Evolutionary conservation across 30 jellyfish, hydroid and myxozoan genomes (phyloP), one percentile per base, ranked within the genome.

Genomic region (Aurelia aurita): DNA sequence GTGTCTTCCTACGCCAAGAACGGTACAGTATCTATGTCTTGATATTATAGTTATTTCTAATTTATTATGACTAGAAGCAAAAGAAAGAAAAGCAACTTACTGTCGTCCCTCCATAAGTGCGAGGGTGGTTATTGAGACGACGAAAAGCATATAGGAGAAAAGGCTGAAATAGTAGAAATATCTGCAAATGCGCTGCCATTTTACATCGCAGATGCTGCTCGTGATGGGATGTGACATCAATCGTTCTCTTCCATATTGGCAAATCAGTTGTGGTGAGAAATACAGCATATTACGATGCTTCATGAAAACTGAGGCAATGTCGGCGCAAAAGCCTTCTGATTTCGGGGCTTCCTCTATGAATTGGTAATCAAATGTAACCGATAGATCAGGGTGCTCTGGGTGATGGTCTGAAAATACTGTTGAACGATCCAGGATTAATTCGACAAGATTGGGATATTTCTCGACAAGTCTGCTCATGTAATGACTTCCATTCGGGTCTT

Each of bases 371-470:
- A 35, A 78, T 45, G 79, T 78, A 11, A 78, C 79, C 4, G 79
- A 43, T 12, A 78, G 65, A 27, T 78, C 89, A 7, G 69, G 89
- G 74, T 78, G 89, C 6, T 78, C 89, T 23, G 89, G 80, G 39
- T 46, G 89, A 32, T 78, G 89, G 39, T 78, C 80, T 15, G 89
- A 78, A 79, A 78, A 78, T 18, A 45, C 27, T 3, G 80, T 65
- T 3, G 80, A 78, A 14, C 89, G 79, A 47, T 78, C 89, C 45
- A 78, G 68, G 53, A 78, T 43, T 19, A 78, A 23, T 25, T 78
- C 89, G 7, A 79, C 89, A 22, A 65, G 19, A 21, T 61, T 28
- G 49, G 89, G 89, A 23, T 19, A 39, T 21, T 47, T 78, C 22
- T 60, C 89, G 55, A 78, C 45, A 55, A 78, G 89, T 62, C 51